Base-by-base conservation (phyloP, 2,113 vertebrate genomes). In the Natator depressus region DNA sequence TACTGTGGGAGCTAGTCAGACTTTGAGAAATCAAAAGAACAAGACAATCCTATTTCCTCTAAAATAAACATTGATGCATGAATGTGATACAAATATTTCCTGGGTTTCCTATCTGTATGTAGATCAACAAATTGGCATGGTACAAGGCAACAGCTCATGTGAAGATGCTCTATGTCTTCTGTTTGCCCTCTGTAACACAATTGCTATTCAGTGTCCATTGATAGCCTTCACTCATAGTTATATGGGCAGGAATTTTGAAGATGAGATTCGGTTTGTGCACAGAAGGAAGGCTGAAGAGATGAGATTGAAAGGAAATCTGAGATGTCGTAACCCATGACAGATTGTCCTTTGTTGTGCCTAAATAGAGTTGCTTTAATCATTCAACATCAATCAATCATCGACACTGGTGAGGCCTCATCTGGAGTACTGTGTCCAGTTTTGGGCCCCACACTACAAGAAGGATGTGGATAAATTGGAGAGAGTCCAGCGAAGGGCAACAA, bases 1-100 rank as follows among this genome's bases (percentile, higher is more conserved):
- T 95, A 54, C 90, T 62, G 84, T 47, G 31, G 90, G 27, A 92
- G 47, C 50, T 76, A 14, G 24, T 75, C 85, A 88, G 80, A 62
- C 38, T 14, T 83, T 11, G 12, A 94, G 59, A 88, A 84, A 54
- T 88, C 0, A 9, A 65, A 96, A 82, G 8, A 78, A 62, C 11
- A 53, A n/a, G 42, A 20, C 17, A 91, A 80, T 80, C 62, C 65
- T 42, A 2, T 82, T 87, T 92, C 54, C 72, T 86, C 53, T 81
- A 78, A 90, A 89, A 55, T 17, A 80, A 79, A 35, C 51, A 87
- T 88, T 94, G 90, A 88, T 75, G 85, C 2, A 76, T 84, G 50
- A 50, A 49, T 38, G 51, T 85, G 88, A 80, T 46, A 50, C 55
- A 69, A n/a, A n/a, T 38, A 31, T 57, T 80, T 22, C 87, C 4